Percentiles rank a stretch among this genome's conserved stretches.
Evolutionary conservation across 2,888 invertebrate genomes (phyloP).

Genomic region (Pandemis corylana): DNA sequence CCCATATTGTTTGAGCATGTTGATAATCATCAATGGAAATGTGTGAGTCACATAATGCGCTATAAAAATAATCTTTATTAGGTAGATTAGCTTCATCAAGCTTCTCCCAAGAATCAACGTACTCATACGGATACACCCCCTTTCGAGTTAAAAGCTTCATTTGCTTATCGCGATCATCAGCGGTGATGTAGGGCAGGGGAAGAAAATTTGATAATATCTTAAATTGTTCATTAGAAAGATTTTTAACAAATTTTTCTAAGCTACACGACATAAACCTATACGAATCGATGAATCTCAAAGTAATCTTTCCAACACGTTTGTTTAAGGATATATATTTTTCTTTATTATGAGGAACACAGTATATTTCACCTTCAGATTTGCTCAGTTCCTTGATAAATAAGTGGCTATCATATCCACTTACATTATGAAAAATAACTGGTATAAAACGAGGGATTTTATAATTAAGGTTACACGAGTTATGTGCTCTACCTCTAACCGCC

Average conservation of each 20-base stretch:
- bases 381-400: slow-evolving; percentile 50
- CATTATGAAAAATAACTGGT: too few species aligned
- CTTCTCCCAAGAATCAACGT: too few species aligned
- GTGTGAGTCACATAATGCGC: too few species aligned
- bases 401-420: slow-evolving; percentile 48
- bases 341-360: slow-evolving; percentile 44
- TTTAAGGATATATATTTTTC: slow-evolving; percentile 48
- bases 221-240: slow-evolving; percentile 18
- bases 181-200: background rate
- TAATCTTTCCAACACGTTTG: slow-evolving; percentile 44
- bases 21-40: too few species aligned
- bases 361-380: too few species aligned
- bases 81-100: too few species aligned
- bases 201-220: slow-evolving; percentile 7
- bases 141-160: too few species aligned
- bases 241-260: slow-evolving; percentile 12
- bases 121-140: too few species aligned
- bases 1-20: too few species aligned
- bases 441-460: slow-evolving; percentile 39
- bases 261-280: slow-evolving; percentile 13
- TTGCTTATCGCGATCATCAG: background rate
- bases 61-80: too few species aligned
- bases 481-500: too few species aligned
- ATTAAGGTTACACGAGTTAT: slow-evolving; percentile 45
- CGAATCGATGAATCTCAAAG: slow-evolving; percentile 15